Evolutionary conservation across 2,888 invertebrate genomes (phyloP).

Genomic region (Micoletzkya japonica): DNA sequence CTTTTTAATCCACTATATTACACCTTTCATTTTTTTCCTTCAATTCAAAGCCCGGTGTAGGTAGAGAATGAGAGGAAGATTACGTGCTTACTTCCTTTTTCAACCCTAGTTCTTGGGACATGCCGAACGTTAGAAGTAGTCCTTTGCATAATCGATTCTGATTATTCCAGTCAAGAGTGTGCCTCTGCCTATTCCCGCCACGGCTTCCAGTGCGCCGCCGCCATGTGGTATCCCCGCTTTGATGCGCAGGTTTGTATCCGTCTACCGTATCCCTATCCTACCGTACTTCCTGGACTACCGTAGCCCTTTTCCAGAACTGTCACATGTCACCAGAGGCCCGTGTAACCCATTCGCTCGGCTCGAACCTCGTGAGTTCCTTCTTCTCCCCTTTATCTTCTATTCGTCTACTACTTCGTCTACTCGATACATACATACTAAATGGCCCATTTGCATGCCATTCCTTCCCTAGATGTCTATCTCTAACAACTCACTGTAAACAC

Average conservation of each 20-base stretch:
- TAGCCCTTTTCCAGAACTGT: slow-evolving; percentile 12
- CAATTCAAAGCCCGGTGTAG: too few species aligned
- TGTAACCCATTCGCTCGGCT: slow-evolving; percentile 2
- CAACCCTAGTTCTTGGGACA: too few species aligned
- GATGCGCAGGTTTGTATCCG: slow-evolving; percentile 18
- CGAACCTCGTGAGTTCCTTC: slow-evolving; percentile 1
- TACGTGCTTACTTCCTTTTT: background rate
- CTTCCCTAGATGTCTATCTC: too few species aligned
- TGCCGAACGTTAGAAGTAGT: background rate
- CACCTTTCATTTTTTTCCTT: too few species aligned
- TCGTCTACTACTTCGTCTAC: too few species aligned
- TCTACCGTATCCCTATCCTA: background rate
- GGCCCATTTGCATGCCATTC: too few species aligned
- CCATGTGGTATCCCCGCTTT: slow-evolving; percentile 23
- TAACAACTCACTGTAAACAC: too few species aligned
- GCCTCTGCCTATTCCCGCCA: background rate
- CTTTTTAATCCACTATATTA: too few species aligned
- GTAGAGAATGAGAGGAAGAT: too few species aligned
- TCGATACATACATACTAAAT: too few species aligned
- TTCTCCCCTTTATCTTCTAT: too few species aligned
- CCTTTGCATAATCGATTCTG: background rate
- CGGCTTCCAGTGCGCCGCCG: slow-evolving; percentile 22
- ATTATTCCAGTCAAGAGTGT: slow-evolving; percentile 20
- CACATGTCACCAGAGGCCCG: slow-evolving; percentile 13
- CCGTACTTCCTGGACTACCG: background rate